Evolutionary conservation across 2,797 vertebrate genomes (phyloP).

Genomic region (Nasua narica): DNA sequence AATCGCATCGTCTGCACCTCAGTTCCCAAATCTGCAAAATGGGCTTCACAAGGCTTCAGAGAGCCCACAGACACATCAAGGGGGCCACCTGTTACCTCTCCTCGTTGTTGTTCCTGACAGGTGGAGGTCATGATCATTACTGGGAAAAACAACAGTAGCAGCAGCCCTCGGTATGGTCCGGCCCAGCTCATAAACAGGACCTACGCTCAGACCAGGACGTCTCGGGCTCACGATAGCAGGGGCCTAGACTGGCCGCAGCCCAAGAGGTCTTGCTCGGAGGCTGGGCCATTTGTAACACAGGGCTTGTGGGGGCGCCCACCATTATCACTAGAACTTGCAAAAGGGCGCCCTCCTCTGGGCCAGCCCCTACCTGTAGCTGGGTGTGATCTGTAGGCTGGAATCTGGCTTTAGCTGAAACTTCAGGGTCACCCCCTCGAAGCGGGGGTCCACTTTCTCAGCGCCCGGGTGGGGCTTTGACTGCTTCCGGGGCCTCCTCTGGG

Average conservation of each 20-base stretch:
- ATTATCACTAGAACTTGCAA: neutral
- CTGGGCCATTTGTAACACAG: neutral
- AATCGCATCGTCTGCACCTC: neutral
- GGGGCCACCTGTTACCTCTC: neutral
- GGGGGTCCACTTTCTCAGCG: conserved; percentile 84
- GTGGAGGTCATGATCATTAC: neutral
- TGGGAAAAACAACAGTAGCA: neutral
- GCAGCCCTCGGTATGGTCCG: neutral
- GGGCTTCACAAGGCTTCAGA: neutral
- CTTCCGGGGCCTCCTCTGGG: conserved; percentile 82
- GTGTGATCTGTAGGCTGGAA: conserved; percentile 85
- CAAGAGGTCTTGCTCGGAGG: neutral
- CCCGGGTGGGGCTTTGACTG: conserved; percentile 86
- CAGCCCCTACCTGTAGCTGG: conserved; percentile 85
- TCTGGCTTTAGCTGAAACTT: conserved; percentile 83
- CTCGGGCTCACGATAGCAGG: too few species aligned
- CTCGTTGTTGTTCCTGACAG: neutral
- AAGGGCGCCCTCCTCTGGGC: neutral
- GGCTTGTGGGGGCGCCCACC: too few species aligned
- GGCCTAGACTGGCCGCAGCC: neutral
- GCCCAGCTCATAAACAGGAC: neutral
- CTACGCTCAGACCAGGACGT: neutral
- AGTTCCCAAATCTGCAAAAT: neutral
- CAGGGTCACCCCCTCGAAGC: conserved; percentile 89
- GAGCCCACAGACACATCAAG: neutral